phyloP scores from a whole-genome alignment of 2,888 invertebrate genomes.

The Harpalus rubripes region DNA sequence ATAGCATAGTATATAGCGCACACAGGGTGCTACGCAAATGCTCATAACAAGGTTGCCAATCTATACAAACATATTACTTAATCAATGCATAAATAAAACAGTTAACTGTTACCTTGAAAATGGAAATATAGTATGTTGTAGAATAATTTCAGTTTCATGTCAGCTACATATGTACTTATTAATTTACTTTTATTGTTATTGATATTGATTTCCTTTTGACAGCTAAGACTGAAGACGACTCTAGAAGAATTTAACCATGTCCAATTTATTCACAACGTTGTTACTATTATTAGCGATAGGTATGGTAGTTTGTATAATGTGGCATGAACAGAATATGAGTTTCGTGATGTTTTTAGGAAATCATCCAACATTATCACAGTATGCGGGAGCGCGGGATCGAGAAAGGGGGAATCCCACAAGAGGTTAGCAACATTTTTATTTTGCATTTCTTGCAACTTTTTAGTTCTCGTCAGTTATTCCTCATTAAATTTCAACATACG shows the following conservation, averaged over 20 bases:
- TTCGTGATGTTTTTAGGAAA: constrained; percentile 50
- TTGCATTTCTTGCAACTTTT: not conserved
- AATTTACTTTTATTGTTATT: not conserved
- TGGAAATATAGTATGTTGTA: too few species aligned
- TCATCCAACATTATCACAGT: constrained; percentile 48
- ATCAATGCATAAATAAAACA: too few species aligned
- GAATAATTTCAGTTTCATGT: not conserved
- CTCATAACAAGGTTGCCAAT: too few species aligned
- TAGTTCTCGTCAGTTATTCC: constrained; percentile 28
- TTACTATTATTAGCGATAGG: constrained; percentile 61
- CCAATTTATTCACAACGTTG: constrained; percentile 47
- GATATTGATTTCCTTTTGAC: constrained; percentile 25
- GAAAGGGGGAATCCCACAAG: constrained; percentile 72
- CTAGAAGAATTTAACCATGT: constrained; percentile 54
- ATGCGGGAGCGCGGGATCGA: constrained; percentile 71
- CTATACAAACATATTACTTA: too few species aligned
- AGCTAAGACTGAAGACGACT: constrained; percentile 38
- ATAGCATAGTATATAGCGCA: too few species aligned
- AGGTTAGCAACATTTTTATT: constrained; percentile 71
- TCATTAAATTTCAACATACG: not conserved
- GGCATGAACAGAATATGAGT: constrained; percentile 9
- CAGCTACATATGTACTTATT: not conserved
- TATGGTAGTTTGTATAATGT: constrained; percentile 29
- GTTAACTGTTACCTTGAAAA: too few species aligned
- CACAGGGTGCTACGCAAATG: too few species aligned